Conservation (phyloP, 2,888 invertebrate genomes). For the Hirtodrosophila duncani region DNA sequence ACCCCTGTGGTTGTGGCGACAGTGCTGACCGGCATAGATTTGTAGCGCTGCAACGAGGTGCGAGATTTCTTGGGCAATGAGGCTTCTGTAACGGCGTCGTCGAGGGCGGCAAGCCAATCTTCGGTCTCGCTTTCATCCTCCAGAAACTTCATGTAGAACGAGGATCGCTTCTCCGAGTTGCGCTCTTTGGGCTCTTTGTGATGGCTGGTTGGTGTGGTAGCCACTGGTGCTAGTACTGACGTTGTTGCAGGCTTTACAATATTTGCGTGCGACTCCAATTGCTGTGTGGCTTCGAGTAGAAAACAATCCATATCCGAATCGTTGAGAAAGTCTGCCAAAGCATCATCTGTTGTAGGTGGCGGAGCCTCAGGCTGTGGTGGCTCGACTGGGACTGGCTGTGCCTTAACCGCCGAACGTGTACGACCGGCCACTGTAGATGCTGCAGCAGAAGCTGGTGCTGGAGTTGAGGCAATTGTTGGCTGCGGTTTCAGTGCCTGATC, state of each 20-base stretch:
- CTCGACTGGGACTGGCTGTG: too few species aligned
- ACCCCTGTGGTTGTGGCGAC: slow-evolving; percentile 3
- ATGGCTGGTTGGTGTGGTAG: slow-evolving; percentile 44
- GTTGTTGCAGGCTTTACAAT: slow-evolving; percentile 7
- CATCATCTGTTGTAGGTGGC: slow-evolving; percentile 19
- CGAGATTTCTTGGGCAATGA: slow-evolving; percentile 65
- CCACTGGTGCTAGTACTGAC: slow-evolving; percentile 1
- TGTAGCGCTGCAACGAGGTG: slow-evolving; percentile 70
- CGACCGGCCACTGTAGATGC: slow-evolving; percentile 10
- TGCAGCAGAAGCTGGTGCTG: not conserved
- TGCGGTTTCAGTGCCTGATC: slow-evolving; percentile 40
- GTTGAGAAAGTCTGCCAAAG: slow-evolving; percentile 64
- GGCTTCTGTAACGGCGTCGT: slow-evolving; percentile 64
- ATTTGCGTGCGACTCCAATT: slow-evolving; percentile 58
- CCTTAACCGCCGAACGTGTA: slow-evolving; percentile 12
- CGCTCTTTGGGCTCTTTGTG: slow-evolving; percentile 41
- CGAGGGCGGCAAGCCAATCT: slow-evolving; percentile 73
- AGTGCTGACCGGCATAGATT: slow-evolving; percentile 73
- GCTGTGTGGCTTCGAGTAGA: slow-evolving; percentile 72
- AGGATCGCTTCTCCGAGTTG: slow-evolving; percentile 63
- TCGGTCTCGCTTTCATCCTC: slow-evolving; percentile 73
- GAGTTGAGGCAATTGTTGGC: too few species aligned
- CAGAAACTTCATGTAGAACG: slow-evolving; percentile 74
- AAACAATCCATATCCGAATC: slow-evolving; percentile 74
- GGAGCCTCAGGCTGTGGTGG: not conserved